Percentiles rank a stretch among this genome's conserved stretches.
Evolutionary conservation across 2,797 vertebrate species (phyloP).

Genomic region (Chromis chromis): DNA sequence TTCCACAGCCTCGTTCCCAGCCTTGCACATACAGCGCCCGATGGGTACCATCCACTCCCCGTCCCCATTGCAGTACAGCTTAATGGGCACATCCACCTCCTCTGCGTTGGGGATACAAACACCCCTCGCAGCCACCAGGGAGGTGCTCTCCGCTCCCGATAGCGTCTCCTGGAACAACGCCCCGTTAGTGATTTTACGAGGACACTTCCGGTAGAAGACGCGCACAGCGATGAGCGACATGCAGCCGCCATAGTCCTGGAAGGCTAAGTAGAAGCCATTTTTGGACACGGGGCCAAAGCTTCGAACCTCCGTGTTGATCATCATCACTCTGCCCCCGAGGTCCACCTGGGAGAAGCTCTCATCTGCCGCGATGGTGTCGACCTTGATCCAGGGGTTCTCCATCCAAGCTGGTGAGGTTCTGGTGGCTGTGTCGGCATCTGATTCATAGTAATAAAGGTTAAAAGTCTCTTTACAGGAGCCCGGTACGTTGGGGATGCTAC

Average conservation of each 20-base stretch:
- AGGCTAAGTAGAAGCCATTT: constrained; percentile 96
- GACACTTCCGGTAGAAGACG: constrained; percentile 97
- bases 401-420: constrained; percentile 95
- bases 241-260: constrained; percentile 98
- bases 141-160: constrained; percentile 97
- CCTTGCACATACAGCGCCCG: constrained; percentile 96
- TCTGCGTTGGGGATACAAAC: constrained; percentile 95
- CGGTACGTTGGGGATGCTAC: constrained; percentile 96
- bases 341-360: constrained; percentile 99
- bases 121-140: constrained; percentile 93
- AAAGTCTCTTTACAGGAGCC: constrained; percentile 99
- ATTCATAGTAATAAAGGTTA: constrained; percentile 97
- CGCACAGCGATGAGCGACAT: constrained; percentile 97
- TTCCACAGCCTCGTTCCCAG: constrained; percentile 93
- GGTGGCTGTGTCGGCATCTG: constrained; percentile 91
- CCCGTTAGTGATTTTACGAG: constrained; percentile 92
- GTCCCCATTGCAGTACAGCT: constrained; percentile 97
- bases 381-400: constrained; percentile 99
- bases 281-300: constrained; percentile 96
- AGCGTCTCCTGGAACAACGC: constrained; percentile 95
- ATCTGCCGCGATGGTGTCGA: constrained; percentile 96
- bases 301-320: constrained; percentile 97
- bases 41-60: constrained; percentile 99
- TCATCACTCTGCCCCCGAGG: constrained; percentile 96
- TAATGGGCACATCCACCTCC: constrained; percentile 98